Evolutionary conservation across 2,797 vertebrate genomes (phyloP).

Genomic region (Micromesistius poutassou): DNA sequence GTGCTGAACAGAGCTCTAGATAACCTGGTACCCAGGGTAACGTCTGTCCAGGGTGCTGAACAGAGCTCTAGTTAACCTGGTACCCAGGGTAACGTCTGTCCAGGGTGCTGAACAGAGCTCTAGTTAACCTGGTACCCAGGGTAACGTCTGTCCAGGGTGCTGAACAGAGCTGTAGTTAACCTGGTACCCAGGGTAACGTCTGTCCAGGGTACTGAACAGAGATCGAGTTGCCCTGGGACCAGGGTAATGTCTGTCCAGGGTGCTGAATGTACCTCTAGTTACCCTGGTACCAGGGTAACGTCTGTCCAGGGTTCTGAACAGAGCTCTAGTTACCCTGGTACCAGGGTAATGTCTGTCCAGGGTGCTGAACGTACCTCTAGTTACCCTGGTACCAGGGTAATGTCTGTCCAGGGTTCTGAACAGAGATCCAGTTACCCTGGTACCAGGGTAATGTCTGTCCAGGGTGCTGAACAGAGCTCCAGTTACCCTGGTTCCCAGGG

Average conservation of each 20-base stretch:
- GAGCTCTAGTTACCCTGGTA: not conserved
- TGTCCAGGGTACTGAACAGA: no score
- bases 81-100: not conserved
- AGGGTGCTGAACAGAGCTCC: no score
- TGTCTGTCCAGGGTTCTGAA: no score
- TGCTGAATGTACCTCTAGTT: not conserved
- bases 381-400: not conserved
- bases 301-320: not conserved
- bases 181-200: not conserved
- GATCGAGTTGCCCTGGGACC: no score
- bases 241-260: not conserved
- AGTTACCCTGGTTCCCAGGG: not conserved
- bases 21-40: not conserved
- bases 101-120: not conserved
- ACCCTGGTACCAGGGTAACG: no score
- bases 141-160: not conserved
- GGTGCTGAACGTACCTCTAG: not conserved
- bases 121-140: not conserved
- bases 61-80: not conserved
- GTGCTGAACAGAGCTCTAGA: not conserved
- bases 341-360: not conserved
- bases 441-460: no score
- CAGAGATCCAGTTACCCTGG: no score
- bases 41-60: not conserved
- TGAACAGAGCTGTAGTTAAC: not conserved